phyloP scores from a whole-genome alignment of 2,888 invertebrate species.

The Drosophila barbarae region DNA sequence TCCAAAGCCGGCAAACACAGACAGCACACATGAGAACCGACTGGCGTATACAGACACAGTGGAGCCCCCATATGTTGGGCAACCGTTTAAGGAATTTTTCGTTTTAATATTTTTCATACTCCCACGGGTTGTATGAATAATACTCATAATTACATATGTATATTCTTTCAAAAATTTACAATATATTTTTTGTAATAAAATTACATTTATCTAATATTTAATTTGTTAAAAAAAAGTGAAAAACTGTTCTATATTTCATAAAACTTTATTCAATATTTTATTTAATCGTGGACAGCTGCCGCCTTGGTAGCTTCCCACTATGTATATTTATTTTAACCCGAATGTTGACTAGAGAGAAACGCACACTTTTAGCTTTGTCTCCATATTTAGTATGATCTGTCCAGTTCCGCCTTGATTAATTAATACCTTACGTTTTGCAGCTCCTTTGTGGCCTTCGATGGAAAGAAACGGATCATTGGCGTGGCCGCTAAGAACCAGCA shows the following conservation, averaged over 20 bases:
- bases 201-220: no score
- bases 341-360: background rate
- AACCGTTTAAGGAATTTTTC: background rate
- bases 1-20: constrained; percentile 63
- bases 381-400: constrained; percentile 53
- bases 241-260: no score
- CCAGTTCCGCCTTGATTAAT: background rate
- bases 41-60: constrained; percentile 19
- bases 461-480: constrained; percentile 94
- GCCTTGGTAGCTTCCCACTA: constrained; percentile 6
- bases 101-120: background rate
- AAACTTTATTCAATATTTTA: background rate
- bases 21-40: constrained; percentile 24
- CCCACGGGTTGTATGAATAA: background rate
- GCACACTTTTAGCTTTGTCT: constrained; percentile 2
- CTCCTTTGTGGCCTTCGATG: constrained; percentile 96
- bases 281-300: background rate
- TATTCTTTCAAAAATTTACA: no score
- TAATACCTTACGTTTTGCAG: constrained; percentile 81
- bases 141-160: background rate
- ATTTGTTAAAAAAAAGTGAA: no score
- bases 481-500: constrained; percentile 98
- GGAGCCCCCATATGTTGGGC: constrained; percentile 4
- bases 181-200: no score
- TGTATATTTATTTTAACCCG: background rate